A percentile compares a stretch with the other conserved stretches of the same genome.
phyloP scores from a whole-genome alignment of 2,797 vertebrate genomes.

The Kryptolebias ocellatus region DNA sequence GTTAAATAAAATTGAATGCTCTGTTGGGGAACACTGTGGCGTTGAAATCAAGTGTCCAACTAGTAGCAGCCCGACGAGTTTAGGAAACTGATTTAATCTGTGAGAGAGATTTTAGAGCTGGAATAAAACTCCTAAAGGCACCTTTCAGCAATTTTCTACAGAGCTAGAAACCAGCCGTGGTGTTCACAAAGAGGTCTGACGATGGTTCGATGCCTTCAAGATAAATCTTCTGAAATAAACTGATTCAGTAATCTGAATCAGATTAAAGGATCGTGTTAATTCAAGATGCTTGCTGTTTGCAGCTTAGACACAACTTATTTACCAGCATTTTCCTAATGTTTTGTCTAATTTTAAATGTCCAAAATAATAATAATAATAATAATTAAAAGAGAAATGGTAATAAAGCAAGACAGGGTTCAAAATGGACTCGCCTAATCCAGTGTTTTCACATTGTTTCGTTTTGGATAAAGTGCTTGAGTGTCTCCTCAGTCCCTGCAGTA shows the following conservation, averaged over 20 bases:
- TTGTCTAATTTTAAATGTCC: not conserved
- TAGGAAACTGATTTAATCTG: slow-evolving; percentile 12
- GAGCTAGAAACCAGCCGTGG: slow-evolving; percentile 16
- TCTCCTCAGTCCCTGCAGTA: slow-evolving; percentile 33
- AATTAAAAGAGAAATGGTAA: not conserved
- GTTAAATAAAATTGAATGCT: not conserved
- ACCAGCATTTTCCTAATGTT: not conserved
- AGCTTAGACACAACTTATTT: not conserved
- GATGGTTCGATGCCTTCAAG: too few relatives aligned
- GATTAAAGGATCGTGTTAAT: not conserved
- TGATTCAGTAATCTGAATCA: slow-evolving; percentile 2
- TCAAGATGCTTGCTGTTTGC: not conserved
- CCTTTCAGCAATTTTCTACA: slow-evolving; percentile 44
- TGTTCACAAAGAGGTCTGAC: too few relatives aligned
- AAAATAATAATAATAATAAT: not conserved
- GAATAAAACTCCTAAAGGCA: slow-evolving; percentile 64
- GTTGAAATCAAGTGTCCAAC: slow-evolving; percentile 9
- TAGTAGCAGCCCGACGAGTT: slow-evolving; percentile 13
- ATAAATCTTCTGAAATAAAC: not conserved
- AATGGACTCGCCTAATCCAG: not conserved
- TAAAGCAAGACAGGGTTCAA: slow-evolving; percentile 7
- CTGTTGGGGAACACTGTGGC: not conserved
- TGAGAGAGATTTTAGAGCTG: slow-evolving; percentile 18
- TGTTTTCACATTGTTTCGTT: slow-evolving; percentile 35
- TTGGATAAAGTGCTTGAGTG: slow-evolving; percentile 66